Base-by-base conservation (phyloP, 2,113 vertebrate genomes). In the Hippolais icterina region DNA sequence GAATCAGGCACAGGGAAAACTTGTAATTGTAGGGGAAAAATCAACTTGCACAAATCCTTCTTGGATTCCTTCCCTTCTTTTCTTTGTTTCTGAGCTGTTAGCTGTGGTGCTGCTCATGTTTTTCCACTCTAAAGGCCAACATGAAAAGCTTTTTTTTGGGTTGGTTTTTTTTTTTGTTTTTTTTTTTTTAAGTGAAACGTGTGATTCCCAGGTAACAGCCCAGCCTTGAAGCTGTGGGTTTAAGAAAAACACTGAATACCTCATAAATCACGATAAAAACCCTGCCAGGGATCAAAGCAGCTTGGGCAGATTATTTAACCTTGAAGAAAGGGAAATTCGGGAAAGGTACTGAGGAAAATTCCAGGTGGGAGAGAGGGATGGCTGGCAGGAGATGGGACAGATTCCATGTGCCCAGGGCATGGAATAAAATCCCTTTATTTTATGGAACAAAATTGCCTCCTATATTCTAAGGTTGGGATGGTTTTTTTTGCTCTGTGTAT, bases 171-270 rank as follows among this genome's bases (percentile, higher is more conserved):
- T n/a, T n/a, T n/a, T n/a, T n/a, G n/a, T n/a, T n/a, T 50, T 13
- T 44, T 35, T 31, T 59, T 75, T 18, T 56, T 65, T 8, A 69
- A 88, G 79, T 31, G 17, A 64, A 89, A 88, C 3, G 14, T 64
- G 70, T 24, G 53, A 85, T 76, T 83, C 68, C 50, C 94, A 89
- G 77, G 75, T 90, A 93, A 83, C 54, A 47, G 16, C 25, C 37
- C 28, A 28, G 24, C 71, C 71, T 65, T 47, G 86, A 42, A 93
- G 86, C 20, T 71, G 68, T 47, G 60, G 29, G 24, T 47, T 83
- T 63, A n/a, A 74, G 56, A 66, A 80, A 92, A 93, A 35, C 80
- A 31, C 44, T 12, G 42, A 87, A 74, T 71, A 18, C 8, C 72
- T 75, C 56, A 63, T 18, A 75, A 47, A 56, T 94, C 44, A 12